Evolutionary conservation across 1,140 invertebrate genomes (phyloP).

Genomic region (Kradibia gibbosae): DNA sequence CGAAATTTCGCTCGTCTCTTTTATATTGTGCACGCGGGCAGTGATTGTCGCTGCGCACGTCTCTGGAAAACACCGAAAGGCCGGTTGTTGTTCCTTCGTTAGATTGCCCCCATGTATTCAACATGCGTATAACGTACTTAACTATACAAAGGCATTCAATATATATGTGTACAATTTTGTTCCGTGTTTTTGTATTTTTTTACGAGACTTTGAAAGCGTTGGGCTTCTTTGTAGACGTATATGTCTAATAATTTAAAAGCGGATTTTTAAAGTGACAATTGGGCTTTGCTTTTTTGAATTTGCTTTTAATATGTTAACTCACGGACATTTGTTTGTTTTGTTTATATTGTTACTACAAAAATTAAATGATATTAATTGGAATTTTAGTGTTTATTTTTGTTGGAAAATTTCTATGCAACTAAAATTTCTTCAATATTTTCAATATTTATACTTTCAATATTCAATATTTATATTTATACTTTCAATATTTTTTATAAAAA

Average conservation of each 20-base stretch:
- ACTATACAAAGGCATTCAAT: background rate
- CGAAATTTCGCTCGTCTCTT: constrained; percentile 4
- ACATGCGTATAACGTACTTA: background rate
- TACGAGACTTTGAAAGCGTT: background rate
- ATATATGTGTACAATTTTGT: background rate
- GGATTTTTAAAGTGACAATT: background rate
- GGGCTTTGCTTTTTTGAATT: background rate
- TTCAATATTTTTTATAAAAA: too few relatives aligned
- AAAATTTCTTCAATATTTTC: too few relatives aligned
- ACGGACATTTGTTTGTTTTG: too few relatives aligned
- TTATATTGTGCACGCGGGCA: background rate
- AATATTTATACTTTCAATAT: too few relatives aligned
- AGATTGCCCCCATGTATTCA: background rate
- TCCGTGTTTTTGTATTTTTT: background rate
- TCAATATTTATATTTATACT: too few relatives aligned
- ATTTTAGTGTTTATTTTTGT: too few relatives aligned
- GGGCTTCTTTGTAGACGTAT: background rate
- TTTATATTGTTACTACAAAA: too few relatives aligned
- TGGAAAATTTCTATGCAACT: too few relatives aligned
- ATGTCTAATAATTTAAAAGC: background rate
- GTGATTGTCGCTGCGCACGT: constrained; percentile 1
- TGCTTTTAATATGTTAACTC: background rate
- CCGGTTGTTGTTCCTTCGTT: background rate
- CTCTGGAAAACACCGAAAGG: constrained; percentile 7
- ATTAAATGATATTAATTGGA: too few relatives aligned